Conservation (phyloP, 2,888 invertebrate genomes). For the Ophion obscuratus region DNA sequence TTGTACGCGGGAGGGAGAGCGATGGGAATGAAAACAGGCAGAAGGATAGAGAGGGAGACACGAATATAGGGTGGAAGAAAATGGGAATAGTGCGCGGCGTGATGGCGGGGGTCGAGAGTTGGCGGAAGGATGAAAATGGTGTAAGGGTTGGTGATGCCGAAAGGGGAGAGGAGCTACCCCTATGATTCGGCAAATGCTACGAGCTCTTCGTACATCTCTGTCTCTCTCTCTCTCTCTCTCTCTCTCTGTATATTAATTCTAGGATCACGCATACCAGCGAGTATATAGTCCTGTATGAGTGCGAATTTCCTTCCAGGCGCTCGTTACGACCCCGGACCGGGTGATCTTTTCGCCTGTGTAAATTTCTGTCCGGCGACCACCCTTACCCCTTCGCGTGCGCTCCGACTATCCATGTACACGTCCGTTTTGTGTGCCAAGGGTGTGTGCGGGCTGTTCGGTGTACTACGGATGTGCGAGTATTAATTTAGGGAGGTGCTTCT, state of each 20-base stretch:
- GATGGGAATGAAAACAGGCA: slow-evolving; percentile 16
- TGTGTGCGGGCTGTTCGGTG: slow-evolving; percentile 40
- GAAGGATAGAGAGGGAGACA: slow-evolving; percentile 45
- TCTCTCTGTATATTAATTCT: slow-evolving; percentile 62
- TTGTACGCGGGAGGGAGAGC: slow-evolving; percentile 43
- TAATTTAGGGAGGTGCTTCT: slow-evolving; percentile 80
- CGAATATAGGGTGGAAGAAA: slow-evolving; percentile 46
- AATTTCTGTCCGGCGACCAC: slow-evolving; percentile 50
- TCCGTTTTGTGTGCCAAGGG: slow-evolving; percentile 42
- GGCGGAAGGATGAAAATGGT: slow-evolving; percentile 66
- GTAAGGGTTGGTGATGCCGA: slow-evolving; percentile 52
- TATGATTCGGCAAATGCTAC: slow-evolving; percentile 61
- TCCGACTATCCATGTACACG: slow-evolving; percentile 31
- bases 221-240: slow-evolving; percentile 29
- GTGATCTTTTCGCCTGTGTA: slow-evolving; percentile 62
- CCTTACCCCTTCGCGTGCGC: slow-evolving; percentile 40
- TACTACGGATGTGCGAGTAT: slow-evolving; percentile 74
- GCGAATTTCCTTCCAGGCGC: slow-evolving; percentile 64
- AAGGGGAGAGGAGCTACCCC: slow-evolving; percentile 58
- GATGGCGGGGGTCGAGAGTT: slow-evolving; percentile 46
- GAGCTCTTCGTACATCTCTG: slow-evolving; percentile 51
- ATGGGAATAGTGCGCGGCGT: slow-evolving; percentile 57
- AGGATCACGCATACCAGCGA: slow-evolving; percentile 47
- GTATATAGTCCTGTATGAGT: slow-evolving; percentile 25
- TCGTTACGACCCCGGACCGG: slow-evolving; percentile 60